Conservation (phyloP, 2,113 vertebrate species). For the Cavia porcellus region DNA sequence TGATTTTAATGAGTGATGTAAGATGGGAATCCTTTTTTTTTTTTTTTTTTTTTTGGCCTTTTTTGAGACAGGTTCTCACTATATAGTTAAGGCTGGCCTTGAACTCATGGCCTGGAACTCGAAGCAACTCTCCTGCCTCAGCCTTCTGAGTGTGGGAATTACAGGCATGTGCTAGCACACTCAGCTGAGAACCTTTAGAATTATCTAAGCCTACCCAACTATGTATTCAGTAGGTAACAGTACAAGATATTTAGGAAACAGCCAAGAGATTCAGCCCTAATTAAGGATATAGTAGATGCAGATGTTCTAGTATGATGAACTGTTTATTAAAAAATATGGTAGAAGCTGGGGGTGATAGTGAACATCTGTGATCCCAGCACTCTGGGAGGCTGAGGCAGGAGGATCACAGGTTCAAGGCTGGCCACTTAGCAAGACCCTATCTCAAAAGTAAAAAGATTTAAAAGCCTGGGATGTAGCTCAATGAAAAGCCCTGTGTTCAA, state of each 20-base stretch:
- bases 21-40: too few relatives aligned
- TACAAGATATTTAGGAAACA: not conserved
- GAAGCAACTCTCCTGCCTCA: not conserved
- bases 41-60: too few relatives aligned
- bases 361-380: not conserved
- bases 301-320: not conserved
- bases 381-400: not conserved
- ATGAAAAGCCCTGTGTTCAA: not conserved
- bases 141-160: not conserved
- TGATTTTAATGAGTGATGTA: not conserved
- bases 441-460: not conserved
- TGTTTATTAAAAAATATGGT: not conserved
- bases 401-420: not conserved
- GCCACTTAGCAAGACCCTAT: not conserved
- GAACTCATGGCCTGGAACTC: too few relatives aligned
- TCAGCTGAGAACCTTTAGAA: not conserved
- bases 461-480: not conserved
- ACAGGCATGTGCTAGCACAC: not conserved
- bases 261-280: not conserved
- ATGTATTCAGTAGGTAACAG: not conserved
- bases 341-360: not conserved
- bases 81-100: too few relatives aligned
- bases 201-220: not conserved
- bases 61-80: too few relatives aligned
- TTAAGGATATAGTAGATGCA: not conserved